Evolutionary conservation across 2,797 vertebrate genomes (phyloP).

Genomic region (Mus caroli): DNA sequence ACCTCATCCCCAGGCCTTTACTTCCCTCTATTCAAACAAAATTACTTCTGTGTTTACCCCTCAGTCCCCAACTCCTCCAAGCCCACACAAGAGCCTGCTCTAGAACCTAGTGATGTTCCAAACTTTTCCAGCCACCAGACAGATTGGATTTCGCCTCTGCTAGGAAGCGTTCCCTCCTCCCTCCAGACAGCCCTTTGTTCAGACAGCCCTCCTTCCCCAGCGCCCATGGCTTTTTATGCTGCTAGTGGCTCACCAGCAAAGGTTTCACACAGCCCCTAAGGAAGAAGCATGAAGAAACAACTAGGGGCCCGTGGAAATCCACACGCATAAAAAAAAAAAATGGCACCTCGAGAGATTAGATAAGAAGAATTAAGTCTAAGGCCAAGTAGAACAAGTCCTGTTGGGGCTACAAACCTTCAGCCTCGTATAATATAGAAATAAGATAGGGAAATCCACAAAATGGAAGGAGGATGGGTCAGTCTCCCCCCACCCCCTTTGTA

Average conservation of each 20-base stretch:
- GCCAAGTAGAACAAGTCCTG: slow-evolving; percentile 37
- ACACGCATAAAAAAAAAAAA: slow-evolving; percentile 50
- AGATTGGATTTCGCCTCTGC: slow-evolving; percentile 31
- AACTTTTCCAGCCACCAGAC: slow-evolving; percentile 18
- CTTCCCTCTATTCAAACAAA: slow-evolving; percentile 54
- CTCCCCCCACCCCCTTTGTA: background rate
- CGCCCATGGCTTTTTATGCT: background rate
- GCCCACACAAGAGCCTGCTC: background rate
- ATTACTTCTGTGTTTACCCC: slow-evolving; percentile 41
- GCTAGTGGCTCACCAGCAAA: background rate
- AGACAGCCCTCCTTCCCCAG: slow-evolving; percentile 55
- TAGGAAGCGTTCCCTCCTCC: background rate
- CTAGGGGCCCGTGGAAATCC: slow-evolving; percentile 49
- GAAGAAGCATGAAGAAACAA: slow-evolving; percentile 47
- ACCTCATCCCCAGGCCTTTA: background rate
- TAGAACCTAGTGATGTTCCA: background rate
- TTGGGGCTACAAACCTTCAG: background rate
- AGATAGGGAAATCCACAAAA: background rate
- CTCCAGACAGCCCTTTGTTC: slow-evolving; percentile 69
- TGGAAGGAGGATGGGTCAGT: background rate
- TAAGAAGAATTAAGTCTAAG: background rate
- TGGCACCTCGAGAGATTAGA: slow-evolving; percentile 13
- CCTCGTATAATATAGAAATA: background rate
- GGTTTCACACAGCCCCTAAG: background rate
- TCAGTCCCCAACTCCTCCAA: background rate